Percentiles rank a stretch among this genome's conserved stretches.
These are phyloP conservation scores for Channa striata DNA, from an alignment of 2,797 vertebrate species.

Conservation along the genomic window DNA sequence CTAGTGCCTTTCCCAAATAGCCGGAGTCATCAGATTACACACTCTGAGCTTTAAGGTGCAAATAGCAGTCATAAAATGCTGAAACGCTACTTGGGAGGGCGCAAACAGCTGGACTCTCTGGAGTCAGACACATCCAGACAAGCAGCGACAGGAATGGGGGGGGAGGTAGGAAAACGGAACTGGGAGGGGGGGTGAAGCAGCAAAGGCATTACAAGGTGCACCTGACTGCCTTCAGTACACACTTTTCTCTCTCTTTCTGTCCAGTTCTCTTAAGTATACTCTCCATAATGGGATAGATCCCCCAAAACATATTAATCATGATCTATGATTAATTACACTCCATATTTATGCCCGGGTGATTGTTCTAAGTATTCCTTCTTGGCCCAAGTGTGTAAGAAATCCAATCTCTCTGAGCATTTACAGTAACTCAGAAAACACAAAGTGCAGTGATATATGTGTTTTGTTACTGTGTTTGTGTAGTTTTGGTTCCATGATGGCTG, in stretches of 20 bases:
- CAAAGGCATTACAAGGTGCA: conserved; percentile 71
- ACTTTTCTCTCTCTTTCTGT: conserved; percentile 22
- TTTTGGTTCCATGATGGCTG: conserved; percentile 29
- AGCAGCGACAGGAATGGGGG: conserved; percentile 73
- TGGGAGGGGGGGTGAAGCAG: conserved; percentile 40
- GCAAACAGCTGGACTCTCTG: conserved; percentile 83
- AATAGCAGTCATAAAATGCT: conserved; percentile 86
- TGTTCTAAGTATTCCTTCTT: neutral
- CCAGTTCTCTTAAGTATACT: conserved; percentile 13
- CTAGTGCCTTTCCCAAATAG: conserved; percentile 73
- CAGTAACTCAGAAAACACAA: neutral
- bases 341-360: conserved; percentile 1
- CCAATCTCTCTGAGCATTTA: neutral
- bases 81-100: conserved; percentile 85
- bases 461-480: neutral
- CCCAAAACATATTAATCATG: neutral
- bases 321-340: neutral
- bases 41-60: conserved; percentile 77
- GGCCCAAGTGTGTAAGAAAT: conserved; percentile 11
- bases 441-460: conserved; percentile 13
- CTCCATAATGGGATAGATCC: neutral
- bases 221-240: conserved; percentile 61
- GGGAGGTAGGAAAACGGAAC: conserved; percentile 68
- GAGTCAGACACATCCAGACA: conserved; percentile 82
- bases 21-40: conserved; percentile 85